Evolutionary conservation across 2,797 vertebrate species (phyloP), one percentile per base, ranked within the genome.

Genomic region (Phrynocephalus guinanensis): DNA sequence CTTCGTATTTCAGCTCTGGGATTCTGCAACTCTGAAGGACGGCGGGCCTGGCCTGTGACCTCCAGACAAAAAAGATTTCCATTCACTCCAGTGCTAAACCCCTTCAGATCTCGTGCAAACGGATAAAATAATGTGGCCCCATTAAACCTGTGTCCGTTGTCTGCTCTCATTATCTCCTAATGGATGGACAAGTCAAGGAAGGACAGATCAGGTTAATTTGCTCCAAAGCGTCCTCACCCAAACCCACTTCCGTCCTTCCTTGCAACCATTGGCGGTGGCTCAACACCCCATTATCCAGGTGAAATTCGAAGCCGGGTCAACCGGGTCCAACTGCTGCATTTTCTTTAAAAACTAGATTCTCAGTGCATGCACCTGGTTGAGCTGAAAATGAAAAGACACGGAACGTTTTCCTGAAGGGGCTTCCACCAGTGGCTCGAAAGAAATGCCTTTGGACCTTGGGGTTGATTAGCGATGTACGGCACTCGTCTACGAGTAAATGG

Each of bases 381-480:
- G 30, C 26, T 3, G 20, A 16, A 68, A 78, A 30, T n/a, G 18
- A 84, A 75, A 8, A 16, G 11, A 44, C 24, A 20, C 33, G 70
- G 67, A 18, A 71, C 0, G 26, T 26, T 80, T 66, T 48, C 30
- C 8, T 1, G 18, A 9, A 22, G 4, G 56, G 38, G n/a, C 20
- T 7, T 0, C 28, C 28, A 9, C 50, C 44, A 5, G 8, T n/a
- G 33, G 63, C n/a, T 70, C 28, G 48, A n/a, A 33, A 15, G 30
- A 50, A 67, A 66, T 50, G 18, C 7, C 48, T 63, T 75, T 67
- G 56, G 33, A 33, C 38, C 16, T 87, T 82, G 4, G 75, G 26
- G 79, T 18, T 75, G 70, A 87, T 87, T 75, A 66, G 70, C 11
- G 22, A 82, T 82, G 66, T n/a, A 38, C 48, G n/a, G 30, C 15